Evolutionary conservation across 2,888 invertebrate genomes (phyloP), one percentile per base, ranked within the genome.

Genomic region (Lepeophtheirus nordmannii): DNA sequence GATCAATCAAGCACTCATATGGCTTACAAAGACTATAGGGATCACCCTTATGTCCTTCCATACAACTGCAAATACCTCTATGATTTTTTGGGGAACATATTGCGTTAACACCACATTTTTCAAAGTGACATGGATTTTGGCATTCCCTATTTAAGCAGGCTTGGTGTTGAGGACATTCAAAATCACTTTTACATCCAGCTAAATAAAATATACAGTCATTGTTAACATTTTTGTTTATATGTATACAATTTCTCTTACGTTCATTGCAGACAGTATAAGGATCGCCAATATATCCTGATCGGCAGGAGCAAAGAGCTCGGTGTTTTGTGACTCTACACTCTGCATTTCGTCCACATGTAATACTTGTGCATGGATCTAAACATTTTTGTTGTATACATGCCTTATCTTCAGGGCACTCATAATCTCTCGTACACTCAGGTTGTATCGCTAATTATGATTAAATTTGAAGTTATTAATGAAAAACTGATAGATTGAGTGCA

Each of bases 311-410:
- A 71, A 81, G 80, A 7, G 84, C 84, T 53, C 82, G 80, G 73
- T 91, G 91, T 75, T 88, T 87, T 20, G 86, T 82, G n/a, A 88
- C 87, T 68, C 84, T 82, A 74, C 91, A 91, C 68, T 85, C 78
- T 17, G 90, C 88, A 73, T 87, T 84, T 67, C 80, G 78, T 62
- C 89, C 89, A 72, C 91, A 91, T 0, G 68, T 67, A 30, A 82
- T 79, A 1, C 82, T 75, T 12, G 38, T 22, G 72, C 89, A 89
- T 9, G 81, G 87, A 76, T 89, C 85, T 70, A 80, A 79, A 74
- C 87, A 89, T 76, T 85, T 85, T 78, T 83, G 81, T 72, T 82
- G 81, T 14, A 85, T 82, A 72, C 87, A 87, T 10, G 87, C 85
- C 71, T 81, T 78, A 72, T 84, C 82, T 62, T 70, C 69, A 1